Conservation (phyloP, 2,113 vertebrate species). For the Saguinus midas region DNA sequence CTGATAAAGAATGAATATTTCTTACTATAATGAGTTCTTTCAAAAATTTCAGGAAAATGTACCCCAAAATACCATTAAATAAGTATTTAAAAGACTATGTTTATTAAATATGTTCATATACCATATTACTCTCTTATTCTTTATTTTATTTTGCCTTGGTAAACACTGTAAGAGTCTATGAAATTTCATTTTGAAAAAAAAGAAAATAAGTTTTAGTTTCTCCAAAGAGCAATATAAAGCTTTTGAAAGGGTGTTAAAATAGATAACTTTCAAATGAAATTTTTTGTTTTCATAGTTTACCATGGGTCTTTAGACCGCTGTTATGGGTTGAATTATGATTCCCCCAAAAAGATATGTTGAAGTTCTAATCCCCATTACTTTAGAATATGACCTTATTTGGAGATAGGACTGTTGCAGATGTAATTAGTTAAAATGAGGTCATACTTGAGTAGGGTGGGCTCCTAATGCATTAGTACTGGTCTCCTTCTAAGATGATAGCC, state of each 20-base stretch:
- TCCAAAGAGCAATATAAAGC: slow-evolving; percentile 24
- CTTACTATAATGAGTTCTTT: slow-evolving; percentile 22
- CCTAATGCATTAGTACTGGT: slow-evolving; percentile 38
- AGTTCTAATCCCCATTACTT: slow-evolving; percentile 20
- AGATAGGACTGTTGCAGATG: slow-evolving; percentile 27
- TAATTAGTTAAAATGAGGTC: slow-evolving; percentile 55
- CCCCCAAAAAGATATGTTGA: neutral
- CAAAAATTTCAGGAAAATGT: slow-evolving; percentile 18
- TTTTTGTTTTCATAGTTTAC: slow-evolving; percentile 25
- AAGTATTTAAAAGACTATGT: slow-evolving; percentile 18
- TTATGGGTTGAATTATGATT: slow-evolving; percentile 18
- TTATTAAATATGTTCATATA: slow-evolving; percentile 28
- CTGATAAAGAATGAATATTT: slow-evolving; percentile 47
- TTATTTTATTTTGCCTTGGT: neutral
- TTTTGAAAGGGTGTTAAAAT: slow-evolving; percentile 42
- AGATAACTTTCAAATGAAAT: slow-evolving; percentile 53
- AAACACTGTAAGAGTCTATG: slow-evolving; percentile 37
- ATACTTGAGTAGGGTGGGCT: neutral
- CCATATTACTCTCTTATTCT: slow-evolving; percentile 1
- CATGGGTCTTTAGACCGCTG: neutral
- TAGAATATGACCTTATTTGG: slow-evolving; percentile 52
- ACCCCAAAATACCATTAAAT: slow-evolving; percentile 19
- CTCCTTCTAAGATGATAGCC: slow-evolving; percentile 33
- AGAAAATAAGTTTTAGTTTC: slow-evolving; percentile 35
- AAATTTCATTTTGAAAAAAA: slow-evolving; percentile 32